Percentiles rank a stretch among this genome's conserved stretches.
phyloP scores from a whole-genome alignment of 2,888 invertebrate species.

The Polietes domitor region DNA sequence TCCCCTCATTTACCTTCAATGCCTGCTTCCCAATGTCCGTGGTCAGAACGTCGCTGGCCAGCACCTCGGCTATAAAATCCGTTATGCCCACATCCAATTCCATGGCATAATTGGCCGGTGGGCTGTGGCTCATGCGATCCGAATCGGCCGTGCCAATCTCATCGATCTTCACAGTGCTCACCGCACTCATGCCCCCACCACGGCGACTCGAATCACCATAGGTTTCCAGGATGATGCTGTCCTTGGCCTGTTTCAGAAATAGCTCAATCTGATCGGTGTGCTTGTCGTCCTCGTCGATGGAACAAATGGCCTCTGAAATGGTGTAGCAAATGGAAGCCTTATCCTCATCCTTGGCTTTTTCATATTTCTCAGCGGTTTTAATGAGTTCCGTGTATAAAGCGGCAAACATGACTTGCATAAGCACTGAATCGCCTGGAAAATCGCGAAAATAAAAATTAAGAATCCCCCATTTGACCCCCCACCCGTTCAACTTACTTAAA shows the following conservation, averaged over 20 bases:
- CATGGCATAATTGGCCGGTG: slow-evolving; percentile 77
- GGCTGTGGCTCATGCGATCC: slow-evolving; percentile 77
- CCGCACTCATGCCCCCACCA: slow-evolving; percentile 75
- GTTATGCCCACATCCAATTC: slow-evolving; percentile 81
- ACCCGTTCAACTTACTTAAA: slow-evolving; percentile 79
- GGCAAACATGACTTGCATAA: slow-evolving; percentile 87
- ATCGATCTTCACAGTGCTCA: slow-evolving; percentile 79
- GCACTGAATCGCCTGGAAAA: slow-evolving; percentile 82
- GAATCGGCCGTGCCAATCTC: slow-evolving; percentile 74
- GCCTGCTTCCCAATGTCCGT: slow-evolving; percentile 83
- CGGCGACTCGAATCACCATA: slow-evolving; percentile 59
- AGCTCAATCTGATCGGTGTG: slow-evolving; percentile 88
- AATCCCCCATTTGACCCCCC: background rate
- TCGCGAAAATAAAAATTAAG: background rate
- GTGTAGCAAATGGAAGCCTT: slow-evolving; percentile 85
- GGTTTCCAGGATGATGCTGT: slow-evolving; percentile 81
- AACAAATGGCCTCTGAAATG: slow-evolving; percentile 89
- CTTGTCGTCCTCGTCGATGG: slow-evolving; percentile 90
- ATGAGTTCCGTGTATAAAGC: slow-evolving; percentile 86
- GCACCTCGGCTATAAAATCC: slow-evolving; percentile 82
- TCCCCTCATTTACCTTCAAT: slow-evolving; percentile 82
- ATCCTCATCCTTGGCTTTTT: slow-evolving; percentile 70
- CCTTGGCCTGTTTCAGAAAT: slow-evolving; percentile 83
- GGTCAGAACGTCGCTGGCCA: slow-evolving; percentile 85
- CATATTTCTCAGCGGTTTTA: slow-evolving; percentile 80